Base-by-base conservation (phyloP, 2,113 vertebrate species). In the Malurus cyaneus region DNA sequence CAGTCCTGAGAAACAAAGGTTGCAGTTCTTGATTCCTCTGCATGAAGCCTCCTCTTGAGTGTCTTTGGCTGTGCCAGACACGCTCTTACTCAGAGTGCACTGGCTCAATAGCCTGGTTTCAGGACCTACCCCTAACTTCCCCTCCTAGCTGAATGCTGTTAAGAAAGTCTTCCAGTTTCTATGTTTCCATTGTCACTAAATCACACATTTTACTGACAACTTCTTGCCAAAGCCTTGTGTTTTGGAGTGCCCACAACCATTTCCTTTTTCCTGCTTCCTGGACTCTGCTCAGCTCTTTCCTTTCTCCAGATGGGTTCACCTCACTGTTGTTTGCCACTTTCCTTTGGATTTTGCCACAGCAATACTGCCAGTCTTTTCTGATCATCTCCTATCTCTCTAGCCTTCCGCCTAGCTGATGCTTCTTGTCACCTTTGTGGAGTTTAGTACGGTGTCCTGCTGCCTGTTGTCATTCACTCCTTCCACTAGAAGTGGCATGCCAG, bases 401-500 rank as follows among this genome's bases (percentile, higher is more conserved):
- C 42, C 44, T 84, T 44, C 42, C 80, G 20, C 34, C 31, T 47
- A 14, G 14, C 61, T 66, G 44, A 21, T 14, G 6, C 56, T 74
- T 25, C 9, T 29, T 5, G 1, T 41, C 32, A 29, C 25, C n/a
- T 52, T 19, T 18, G 5, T 15, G 17, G 28, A 12, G 21, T 61
- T 88, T 32, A 57, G n/a, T 42, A 8, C 42, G 5, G 46, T 29
- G 15, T 67, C 53, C 31, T 56, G 21, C 50, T 88, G 61, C 46
- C 57, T 2, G 0, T 80, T 72, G 0, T 6, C 21, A 5, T 31
- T 62, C 0, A 0, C 34, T 80, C 32, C 52, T 71, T 42, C 15
- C 0, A 0, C 61, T 21, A 23, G 39, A n/a, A 81, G 24, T 12
- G 23, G n/a, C 36, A 26, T n/a, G 42, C 31, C 14, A n/a, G 39